Evolutionary conservation across 2,888 invertebrate species (phyloP).

Genomic region (Pocota personata): DNA sequence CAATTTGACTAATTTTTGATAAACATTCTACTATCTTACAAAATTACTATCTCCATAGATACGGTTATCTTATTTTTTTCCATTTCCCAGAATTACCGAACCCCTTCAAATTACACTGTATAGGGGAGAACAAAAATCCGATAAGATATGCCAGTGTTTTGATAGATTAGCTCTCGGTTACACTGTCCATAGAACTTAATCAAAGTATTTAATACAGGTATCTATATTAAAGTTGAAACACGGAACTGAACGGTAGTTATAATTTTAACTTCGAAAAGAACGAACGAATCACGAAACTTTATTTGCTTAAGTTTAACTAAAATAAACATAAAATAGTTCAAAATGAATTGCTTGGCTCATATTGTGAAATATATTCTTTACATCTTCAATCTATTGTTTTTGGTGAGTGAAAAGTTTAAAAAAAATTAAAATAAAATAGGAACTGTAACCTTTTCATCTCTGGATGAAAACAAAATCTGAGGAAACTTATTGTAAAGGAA

Average conservation of each 20-base stretch:
- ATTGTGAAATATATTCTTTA: slow-evolving; percentile 80
- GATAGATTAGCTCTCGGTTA: slow-evolving; percentile 16
- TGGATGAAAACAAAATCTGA: neutral
- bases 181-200: neutral
- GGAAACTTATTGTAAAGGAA: too few species aligned
- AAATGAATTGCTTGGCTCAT: slow-evolving; percentile 79
- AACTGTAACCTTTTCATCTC: neutral
- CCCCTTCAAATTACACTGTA: neutral
- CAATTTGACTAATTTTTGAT: neutral
- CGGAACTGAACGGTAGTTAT: slow-evolving; percentile 14
- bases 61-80: neutral
- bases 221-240: slow-evolving; percentile 3
- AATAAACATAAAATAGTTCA: slow-evolving; percentile 58
- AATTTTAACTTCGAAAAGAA: slow-evolving; percentile 44
- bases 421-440: slow-evolving; percentile 1
- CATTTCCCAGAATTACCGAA: neutral
- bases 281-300: slow-evolving; percentile 52
- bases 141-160: slow-evolving; percentile 45
- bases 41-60: neutral
- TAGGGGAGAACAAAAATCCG: neutral
- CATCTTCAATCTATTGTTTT: slow-evolving; percentile 79
- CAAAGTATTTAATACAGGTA: neutral
- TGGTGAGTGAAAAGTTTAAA: slow-evolving; percentile 78
- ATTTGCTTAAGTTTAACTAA: neutral
- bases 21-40: neutral